phyloP scores from a whole-genome alignment of 2,888 invertebrate species.

The Dioctria rufipes region DNA sequence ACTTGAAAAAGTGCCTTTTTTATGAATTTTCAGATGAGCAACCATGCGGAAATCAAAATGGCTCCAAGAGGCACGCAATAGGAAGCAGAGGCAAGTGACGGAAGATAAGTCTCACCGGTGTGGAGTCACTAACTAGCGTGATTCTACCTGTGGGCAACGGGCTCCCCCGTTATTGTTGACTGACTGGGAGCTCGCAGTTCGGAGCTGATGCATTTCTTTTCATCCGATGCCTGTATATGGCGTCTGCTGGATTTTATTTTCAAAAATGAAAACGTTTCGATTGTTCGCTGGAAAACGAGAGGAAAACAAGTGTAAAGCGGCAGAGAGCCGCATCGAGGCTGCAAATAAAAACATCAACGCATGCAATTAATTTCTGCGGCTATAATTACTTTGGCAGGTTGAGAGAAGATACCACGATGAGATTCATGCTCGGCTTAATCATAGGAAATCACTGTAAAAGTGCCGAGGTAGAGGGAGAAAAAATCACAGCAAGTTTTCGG shows the following conservation, averaged over 20 bases:
- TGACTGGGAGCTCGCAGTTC: background rate
- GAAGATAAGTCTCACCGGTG: slow-evolving; percentile 50
- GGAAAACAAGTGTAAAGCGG: slow-evolving; percentile 1
- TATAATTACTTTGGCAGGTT: slow-evolving; percentile 53
- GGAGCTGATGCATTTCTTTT: slow-evolving; percentile 21
- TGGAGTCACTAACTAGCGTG: slow-evolving; percentile 48
- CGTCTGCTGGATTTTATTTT: slow-evolving; percentile 48
- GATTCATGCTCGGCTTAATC: slow-evolving; percentile 55
- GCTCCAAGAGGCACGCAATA: slow-evolving; percentile 59
- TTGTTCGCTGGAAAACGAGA: slow-evolving; percentile 39
- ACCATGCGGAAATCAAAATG: slow-evolving; percentile 69
- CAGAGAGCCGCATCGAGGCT: slow-evolving; percentile 16
- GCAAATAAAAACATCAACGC: slow-evolving; percentile 54
- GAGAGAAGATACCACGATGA: slow-evolving; percentile 10
- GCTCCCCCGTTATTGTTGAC: slow-evolving; percentile 43
- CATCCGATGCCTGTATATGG: background rate
- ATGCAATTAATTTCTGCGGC: slow-evolving; percentile 52
- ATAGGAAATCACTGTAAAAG: slow-evolving; percentile 40
- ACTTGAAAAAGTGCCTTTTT: slow-evolving; percentile 34
- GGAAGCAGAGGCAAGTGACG: slow-evolving; percentile 54
- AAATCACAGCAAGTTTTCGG: slow-evolving; percentile 32
- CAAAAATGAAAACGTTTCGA: slow-evolving; percentile 48
- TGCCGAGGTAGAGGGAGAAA: background rate
- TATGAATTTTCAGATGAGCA: slow-evolving; percentile 70
- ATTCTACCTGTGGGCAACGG: slow-evolving; percentile 25